Evolutionary conservation across 2,113 vertebrate genomes (phyloP), one percentile per base, ranked within the genome.

Genomic region (Vanacampus margaritifer): DNA sequence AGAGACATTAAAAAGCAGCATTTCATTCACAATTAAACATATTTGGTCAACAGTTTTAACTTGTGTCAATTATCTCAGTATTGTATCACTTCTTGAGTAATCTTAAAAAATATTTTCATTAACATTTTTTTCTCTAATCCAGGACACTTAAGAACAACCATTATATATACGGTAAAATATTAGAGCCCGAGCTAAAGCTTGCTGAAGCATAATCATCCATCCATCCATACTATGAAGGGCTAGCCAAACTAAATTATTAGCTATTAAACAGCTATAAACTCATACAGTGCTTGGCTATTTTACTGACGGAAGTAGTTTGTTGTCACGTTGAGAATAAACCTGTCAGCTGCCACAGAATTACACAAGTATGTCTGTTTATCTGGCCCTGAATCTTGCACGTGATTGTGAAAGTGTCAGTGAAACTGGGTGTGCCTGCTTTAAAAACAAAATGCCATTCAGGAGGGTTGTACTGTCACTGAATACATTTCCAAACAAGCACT

Each of bases 291-390:
- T 14, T 13, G 51, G 51, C 1, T 54, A 26, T 9, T 72, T 36
- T 68, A 6, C 73, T 57, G 68, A 16, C 48, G 23, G 11, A 81
- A 72, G 45, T 36, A 19, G 53, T 67, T 68, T 78, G 57, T 67
- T 69, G 45, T 69, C 11, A 0, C 51, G 4, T 48, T 0, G 68
- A 71, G 58, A 77, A 43, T 62, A 71, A 48, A 65, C 58, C 50
- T 63, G 46, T 67, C 68, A 61, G 64, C 68, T 66, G 64, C 57
- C 64, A 74, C 61, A 32, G 68, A 56, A 79, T 69, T 69, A 84
- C 59, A 72, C 79, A 80, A 84, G 69, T 74, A 79, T 6, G 66
- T 75, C 65, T 57, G 73, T 76, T 84, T 80, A 82, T 75, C 72
- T 74, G 59, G 58, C 69, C 65, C 66, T 74, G 71, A 68, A 79